Conservation (phyloP, 2,888 invertebrate genomes). For the Dolomedes plantarius region DNA sequence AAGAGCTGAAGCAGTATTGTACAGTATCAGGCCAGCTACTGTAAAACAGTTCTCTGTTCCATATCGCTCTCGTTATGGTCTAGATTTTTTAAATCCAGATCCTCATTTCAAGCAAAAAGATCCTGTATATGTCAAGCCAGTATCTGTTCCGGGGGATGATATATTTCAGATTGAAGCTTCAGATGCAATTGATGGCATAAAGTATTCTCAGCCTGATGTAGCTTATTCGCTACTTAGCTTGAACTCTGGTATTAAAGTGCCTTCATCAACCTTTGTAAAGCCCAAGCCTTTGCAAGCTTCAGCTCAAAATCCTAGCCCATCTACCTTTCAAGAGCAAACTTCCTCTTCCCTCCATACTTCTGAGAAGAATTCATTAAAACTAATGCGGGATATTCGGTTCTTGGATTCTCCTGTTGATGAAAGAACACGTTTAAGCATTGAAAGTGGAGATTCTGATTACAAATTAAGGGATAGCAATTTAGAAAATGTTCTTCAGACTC, state of each 20-base stretch:
- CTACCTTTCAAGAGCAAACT: conserved; percentile 25
- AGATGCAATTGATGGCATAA: conserved; percentile 48
- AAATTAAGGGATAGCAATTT: conserved; percentile 8
- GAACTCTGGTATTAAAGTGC: conserved; percentile 41
- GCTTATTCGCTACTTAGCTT: conserved; percentile 19
- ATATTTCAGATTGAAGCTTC: conserved; percentile 60
- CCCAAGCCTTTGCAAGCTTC: neutral
- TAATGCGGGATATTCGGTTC: conserved; percentile 34
- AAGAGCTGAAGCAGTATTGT: conserved; percentile 26
- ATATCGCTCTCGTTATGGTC: conserved; percentile 5
- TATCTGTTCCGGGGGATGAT: conserved; percentile 18
- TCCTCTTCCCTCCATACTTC: neutral
- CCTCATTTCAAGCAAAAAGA: conserved; percentile 13
- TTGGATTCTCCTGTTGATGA: conserved; percentile 22
- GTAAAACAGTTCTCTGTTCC: conserved; percentile 12
- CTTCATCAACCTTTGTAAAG: conserved; percentile 25
- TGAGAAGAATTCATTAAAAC: conserved; percentile 20
- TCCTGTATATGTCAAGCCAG: neutral
- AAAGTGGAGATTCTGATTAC: neutral
- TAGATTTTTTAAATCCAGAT: conserved; percentile 3
- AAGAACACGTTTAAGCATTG: neutral
- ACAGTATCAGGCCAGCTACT: conserved; percentile 21
- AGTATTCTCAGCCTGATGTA: conserved; percentile 58
- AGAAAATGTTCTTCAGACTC: conserved; percentile 3
- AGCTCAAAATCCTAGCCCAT: conserved; percentile 17